phyloP scores from a whole-genome alignment of 2,888 invertebrate genomes.

The Drosophila yooni region DNA sequence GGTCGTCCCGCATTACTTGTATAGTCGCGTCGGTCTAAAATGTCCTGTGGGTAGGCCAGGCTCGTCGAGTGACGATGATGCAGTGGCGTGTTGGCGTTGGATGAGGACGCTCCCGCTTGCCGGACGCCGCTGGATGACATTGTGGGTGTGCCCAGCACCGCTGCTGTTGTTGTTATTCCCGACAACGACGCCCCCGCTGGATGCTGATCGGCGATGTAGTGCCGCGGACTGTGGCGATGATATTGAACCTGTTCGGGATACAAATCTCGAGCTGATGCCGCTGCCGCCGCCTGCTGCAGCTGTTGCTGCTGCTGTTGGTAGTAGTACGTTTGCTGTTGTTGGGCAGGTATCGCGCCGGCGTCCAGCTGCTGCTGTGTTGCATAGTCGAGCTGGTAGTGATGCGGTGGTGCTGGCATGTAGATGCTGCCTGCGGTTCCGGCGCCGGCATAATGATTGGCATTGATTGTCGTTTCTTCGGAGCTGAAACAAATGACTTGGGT shows the following conservation, averaged over 20 bases:
- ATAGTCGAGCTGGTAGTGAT: constrained; percentile 73
- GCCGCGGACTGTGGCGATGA: constrained; percentile 84
- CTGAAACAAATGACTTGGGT: constrained; percentile 83
- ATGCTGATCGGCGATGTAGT: constrained; percentile 83
- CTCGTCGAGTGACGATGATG: constrained; percentile 79
- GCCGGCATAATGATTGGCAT: constrained; percentile 69
- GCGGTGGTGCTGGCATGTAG: constrained; percentile 74
- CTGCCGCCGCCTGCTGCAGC: constrained; percentile 62
- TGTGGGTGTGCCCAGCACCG: constrained; percentile 69
- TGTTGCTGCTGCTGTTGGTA: constrained; percentile 60
- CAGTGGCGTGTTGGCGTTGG: constrained; percentile 78
- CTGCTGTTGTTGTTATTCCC: constrained; percentile 13
- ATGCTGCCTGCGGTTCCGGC: constrained; percentile 67
- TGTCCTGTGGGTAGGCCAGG: constrained; percentile 84
- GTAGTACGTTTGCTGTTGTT: constrained; percentile 53
- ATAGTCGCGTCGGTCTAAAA: constrained; percentile 84
- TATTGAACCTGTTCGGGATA: constrained; percentile 83
- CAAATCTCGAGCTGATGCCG: constrained; percentile 69
- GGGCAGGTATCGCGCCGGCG: constrained; percentile 71
- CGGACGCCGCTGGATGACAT: constrained; percentile 64
- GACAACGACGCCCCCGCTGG: constrained; percentile 54
- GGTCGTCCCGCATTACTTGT: constrained; percentile 73
- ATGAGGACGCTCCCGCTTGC: constrained; percentile 66
- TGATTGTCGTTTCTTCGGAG: constrained; percentile 85
- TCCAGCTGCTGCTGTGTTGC: constrained; percentile 63